Conservation (phyloP, 1,140 invertebrate species). For the Mercenaria mercenaria region DNA sequence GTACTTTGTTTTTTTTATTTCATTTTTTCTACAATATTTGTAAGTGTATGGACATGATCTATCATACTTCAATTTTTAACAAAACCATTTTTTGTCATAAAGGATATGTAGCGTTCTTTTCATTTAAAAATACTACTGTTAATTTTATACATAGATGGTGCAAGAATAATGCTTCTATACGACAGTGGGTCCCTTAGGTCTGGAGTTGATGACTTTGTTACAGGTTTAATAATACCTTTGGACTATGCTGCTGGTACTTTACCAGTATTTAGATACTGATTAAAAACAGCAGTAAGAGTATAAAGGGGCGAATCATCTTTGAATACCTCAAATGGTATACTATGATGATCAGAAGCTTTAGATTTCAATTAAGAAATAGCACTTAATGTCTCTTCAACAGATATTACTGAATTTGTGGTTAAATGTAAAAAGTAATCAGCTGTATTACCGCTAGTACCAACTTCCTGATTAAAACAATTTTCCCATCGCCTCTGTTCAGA, state of each 20-base stretch:
- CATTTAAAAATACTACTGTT: slow-evolving; percentile 22
- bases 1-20: slow-evolving; percentile 8
- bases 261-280: not conserved
- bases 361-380: not conserved
- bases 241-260: not conserved
- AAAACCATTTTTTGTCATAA: slow-evolving; percentile 34
- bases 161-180: no score
- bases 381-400: not conserved
- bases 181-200: no score
- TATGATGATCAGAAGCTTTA: not conserved
- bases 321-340: not conserved
- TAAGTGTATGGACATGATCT: no score
- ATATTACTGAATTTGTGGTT: no score
- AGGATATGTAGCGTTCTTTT: not conserved
- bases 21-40: no score
- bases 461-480: no score
- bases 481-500: not conserved
- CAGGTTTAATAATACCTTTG: no score
- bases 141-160: slow-evolving; percentile 10
- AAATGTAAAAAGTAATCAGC: not conserved
- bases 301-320: slow-evolving; percentile 4
- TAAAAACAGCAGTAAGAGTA: no score
- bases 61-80: not conserved
- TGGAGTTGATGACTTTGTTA: slow-evolving; percentile 27
- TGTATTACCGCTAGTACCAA: no score